These are phyloP conservation scores for Sisyra nigra DNA, from an alignment of 2,888 invertebrate species.

Conservation along the genomic window DNA sequence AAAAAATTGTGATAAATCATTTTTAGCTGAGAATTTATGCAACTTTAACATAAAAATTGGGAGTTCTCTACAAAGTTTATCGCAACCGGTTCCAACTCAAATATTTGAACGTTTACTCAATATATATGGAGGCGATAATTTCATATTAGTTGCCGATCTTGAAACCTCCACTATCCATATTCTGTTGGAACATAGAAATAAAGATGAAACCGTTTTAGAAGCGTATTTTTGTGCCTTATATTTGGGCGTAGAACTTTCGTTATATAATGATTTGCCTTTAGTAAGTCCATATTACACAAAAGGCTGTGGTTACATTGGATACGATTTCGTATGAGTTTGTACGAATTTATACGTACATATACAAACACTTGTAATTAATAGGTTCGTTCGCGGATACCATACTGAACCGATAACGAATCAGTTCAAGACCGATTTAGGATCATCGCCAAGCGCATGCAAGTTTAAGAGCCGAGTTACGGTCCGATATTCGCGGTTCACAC, in stretches of 20 bases:
- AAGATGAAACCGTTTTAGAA: constrained; percentile 37
- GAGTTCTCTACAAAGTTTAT: constrained; percentile 28
- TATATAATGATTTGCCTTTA: constrained; percentile 18
- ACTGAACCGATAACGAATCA: too few species aligned
- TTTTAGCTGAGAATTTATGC: constrained; percentile 39
- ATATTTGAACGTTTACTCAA: constrained; percentile 27
- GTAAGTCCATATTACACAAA: neutral
- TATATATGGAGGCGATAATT: constrained; percentile 32
- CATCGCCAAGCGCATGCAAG: too few species aligned
- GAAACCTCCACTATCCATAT: constrained; percentile 34
- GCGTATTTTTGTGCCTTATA: constrained; percentile 54
- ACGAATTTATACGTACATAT: too few species aligned
- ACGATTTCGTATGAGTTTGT: too few species aligned
- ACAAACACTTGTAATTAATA: too few species aligned
- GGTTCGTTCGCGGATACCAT: too few species aligned
- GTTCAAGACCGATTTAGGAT: too few species aligned
- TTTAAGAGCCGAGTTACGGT: too few species aligned
- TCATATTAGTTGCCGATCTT: constrained; percentile 35
- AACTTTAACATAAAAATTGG: constrained; percentile 46
- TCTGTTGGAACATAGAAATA: constrained; percentile 33
- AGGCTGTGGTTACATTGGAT: too few species aligned
- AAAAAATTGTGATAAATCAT: constrained; percentile 3
- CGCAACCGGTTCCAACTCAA: constrained; percentile 16
- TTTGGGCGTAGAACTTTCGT: constrained; percentile 27
- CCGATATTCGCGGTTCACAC: too few species aligned